Conservation (phyloP, 1,140 invertebrate genomes). For the Listronotus bonariensis region DNA sequence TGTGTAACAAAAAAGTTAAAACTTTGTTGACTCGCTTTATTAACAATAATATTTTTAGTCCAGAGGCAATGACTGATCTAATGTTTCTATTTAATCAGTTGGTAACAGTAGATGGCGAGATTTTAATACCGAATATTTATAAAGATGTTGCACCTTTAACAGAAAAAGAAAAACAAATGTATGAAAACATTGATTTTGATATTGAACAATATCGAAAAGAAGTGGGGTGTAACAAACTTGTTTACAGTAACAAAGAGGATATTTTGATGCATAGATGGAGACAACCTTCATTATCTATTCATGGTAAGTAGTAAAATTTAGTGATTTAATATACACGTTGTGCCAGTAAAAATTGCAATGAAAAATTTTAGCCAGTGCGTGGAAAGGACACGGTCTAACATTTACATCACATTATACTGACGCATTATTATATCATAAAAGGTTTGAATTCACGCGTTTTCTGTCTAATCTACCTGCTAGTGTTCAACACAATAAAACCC, state of each 20-base stretch:
- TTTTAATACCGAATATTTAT: conserved; percentile 79
- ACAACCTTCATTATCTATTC: conserved; percentile 85
- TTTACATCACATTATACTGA: too few species aligned
- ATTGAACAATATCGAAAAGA: conserved; percentile 76
- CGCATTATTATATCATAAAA: too few species aligned
- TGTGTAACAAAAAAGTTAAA: too few species aligned
- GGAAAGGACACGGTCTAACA: too few species aligned
- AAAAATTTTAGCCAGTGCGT: too few species aligned
- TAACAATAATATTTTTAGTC: conserved; percentile 5
- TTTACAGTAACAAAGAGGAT: conserved; percentile 76
- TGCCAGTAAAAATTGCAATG: too few species aligned
- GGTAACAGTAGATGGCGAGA: conserved; percentile 83
- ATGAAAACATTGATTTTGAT: conserved; percentile 90
- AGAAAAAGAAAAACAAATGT: conserved; percentile 75
- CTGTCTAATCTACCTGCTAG: too few species aligned
- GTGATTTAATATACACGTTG: too few species aligned
- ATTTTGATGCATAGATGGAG: conserved; percentile 91
- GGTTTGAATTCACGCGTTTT: too few species aligned
- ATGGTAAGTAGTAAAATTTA: conserved; percentile 62
- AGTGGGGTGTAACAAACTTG: conserved; percentile 72
- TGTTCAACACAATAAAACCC: too few species aligned
- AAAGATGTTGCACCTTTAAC: conserved; percentile 77
- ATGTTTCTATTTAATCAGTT: conserved; percentile 80
- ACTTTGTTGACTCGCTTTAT: too few species aligned
- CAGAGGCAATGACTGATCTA: conserved; percentile 86